Conservation (phyloP, 2,113 vertebrate species). For the Agelaius phoeniceus region DNA sequence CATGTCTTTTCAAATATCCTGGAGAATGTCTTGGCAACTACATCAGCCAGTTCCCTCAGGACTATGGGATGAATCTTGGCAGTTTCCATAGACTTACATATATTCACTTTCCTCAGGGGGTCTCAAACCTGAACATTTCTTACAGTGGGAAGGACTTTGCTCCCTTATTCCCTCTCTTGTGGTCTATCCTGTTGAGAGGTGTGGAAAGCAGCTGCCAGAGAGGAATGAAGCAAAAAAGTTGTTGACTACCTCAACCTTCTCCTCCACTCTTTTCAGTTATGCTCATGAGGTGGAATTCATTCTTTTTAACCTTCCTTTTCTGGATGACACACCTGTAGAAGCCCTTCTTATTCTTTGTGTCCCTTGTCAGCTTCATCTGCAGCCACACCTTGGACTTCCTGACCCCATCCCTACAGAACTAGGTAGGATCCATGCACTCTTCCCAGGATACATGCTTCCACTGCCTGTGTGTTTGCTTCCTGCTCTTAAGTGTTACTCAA, state of each 20-base stretch:
- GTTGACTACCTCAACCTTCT: not conserved
- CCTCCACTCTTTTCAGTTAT: not conserved
- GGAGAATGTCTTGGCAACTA: not conserved
- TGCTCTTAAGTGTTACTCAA: not conserved
- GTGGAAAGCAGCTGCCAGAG: not conserved
- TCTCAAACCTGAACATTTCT: not conserved
- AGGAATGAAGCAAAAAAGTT: not conserved
- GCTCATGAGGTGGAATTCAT: accelerated
- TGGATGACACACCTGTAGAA: not conserved
- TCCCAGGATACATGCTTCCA: not conserved
- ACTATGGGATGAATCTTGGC: not conserved
- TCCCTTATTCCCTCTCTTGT: not conserved
- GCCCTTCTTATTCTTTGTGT: not conserved
- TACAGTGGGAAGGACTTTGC: not conserved
- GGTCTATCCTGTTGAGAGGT: accelerated
- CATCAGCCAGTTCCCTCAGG: not conserved
- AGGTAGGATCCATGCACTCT: not conserved
- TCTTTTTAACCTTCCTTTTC: not conserved
- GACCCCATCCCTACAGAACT: not conserved
- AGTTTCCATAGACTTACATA: not conserved
- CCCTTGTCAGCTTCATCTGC: not conserved
- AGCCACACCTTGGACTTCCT: not conserved
- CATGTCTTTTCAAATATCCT: not conserved
- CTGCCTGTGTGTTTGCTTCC: not conserved
- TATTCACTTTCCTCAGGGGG: not conserved